Evolutionary conservation across 2,797 vertebrate genomes (phyloP).

Genomic region (Poecilia picta): DNA sequence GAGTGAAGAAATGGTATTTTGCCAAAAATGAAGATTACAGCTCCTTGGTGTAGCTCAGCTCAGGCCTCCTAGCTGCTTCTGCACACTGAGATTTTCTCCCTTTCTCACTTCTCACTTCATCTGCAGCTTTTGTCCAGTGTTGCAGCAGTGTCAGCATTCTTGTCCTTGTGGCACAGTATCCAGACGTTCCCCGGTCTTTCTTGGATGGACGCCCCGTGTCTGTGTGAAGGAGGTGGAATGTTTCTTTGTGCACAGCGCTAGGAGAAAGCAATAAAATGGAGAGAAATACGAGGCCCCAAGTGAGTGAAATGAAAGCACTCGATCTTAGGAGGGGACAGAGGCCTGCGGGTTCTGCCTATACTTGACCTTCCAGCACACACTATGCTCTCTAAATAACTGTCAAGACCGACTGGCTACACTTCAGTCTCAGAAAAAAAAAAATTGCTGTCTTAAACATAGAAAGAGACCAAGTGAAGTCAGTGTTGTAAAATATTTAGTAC

Average conservation of each 20-base stretch:
- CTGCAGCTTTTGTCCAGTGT: constrained; percentile 67
- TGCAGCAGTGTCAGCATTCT: constrained; percentile 74
- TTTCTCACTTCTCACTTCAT: constrained; percentile 39
- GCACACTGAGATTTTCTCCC: constrained; percentile 39
- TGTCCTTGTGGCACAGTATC: constrained; percentile 67
- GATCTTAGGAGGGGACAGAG: constrained; percentile 69
- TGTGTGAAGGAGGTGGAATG: constrained; percentile 72
- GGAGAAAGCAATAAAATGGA: constrained; percentile 77
- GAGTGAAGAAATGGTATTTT: constrained; percentile 72
- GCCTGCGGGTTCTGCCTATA: constrained; percentile 64
- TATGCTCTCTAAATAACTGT: constrained; percentile 67
- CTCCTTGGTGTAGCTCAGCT: constrained; percentile 55
- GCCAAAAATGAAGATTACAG: constrained; percentile 68
- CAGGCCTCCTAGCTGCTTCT: constrained; percentile 54
- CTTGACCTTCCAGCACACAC: constrained; percentile 71
- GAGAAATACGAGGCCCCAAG: constrained; percentile 75
- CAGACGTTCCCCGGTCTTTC: constrained; percentile 60
- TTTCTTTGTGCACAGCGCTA: constrained; percentile 75
- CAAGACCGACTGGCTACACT: constrained; percentile 50
- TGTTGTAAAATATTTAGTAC: constrained; percentile 62
- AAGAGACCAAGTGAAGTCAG: constrained; percentile 43
- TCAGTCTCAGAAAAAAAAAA: constrained; percentile 31
- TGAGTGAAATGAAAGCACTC: constrained; percentile 78
- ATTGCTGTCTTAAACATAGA: constrained; percentile 42
- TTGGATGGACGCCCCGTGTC: constrained; percentile 65